phyloP scores from a whole-genome alignment of 2,888 invertebrate genomes.

The Tetranychus truncatus region DNA sequence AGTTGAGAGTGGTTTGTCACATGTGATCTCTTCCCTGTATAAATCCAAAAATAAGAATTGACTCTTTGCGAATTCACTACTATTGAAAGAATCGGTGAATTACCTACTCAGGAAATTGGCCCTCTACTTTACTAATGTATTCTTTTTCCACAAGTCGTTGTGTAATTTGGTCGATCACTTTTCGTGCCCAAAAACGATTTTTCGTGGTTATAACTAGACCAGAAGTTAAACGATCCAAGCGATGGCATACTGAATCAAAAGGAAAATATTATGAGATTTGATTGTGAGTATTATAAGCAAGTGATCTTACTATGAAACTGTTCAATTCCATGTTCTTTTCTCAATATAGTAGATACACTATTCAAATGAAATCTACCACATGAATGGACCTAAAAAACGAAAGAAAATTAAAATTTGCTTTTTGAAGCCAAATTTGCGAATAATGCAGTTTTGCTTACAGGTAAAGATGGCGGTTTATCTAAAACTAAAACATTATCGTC shows the following conservation, averaged over 20 bases:
- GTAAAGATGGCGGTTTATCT: conserved; percentile 98
- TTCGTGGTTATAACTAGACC: conserved; percentile 79
- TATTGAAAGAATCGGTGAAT: no score
- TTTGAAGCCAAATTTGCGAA: no score
- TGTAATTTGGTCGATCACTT: conserved; percentile 86
- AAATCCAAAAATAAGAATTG: neutral
- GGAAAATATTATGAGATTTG: neutral
- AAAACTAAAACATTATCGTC: conserved; percentile 97
- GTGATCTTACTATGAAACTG: conserved; percentile 50
- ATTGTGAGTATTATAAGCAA: neutral
- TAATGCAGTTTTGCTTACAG: conserved; percentile 46
- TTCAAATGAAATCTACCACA: conserved; percentile 96
- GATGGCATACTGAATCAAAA: conserved; percentile 50
- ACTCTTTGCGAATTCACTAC: no score
- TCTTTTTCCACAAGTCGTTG: conserved; percentile 80
- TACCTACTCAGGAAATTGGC: conserved; percentile 71
- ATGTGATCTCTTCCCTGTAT: conserved; percentile 42
- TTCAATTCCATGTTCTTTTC: conserved; percentile 82
- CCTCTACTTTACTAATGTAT: conserved; percentile 84
- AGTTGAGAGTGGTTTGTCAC: conserved; percentile 73
- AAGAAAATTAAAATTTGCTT: no score
- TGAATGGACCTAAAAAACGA: conserved; percentile 60
- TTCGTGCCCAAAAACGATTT: conserved; percentile 74
- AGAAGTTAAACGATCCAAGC: conserved; percentile 88
- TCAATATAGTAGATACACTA: conserved; percentile 84